phyloP scores from a whole-genome alignment of 2,797 vertebrate genomes.

The Esox masquinongy region DNA sequence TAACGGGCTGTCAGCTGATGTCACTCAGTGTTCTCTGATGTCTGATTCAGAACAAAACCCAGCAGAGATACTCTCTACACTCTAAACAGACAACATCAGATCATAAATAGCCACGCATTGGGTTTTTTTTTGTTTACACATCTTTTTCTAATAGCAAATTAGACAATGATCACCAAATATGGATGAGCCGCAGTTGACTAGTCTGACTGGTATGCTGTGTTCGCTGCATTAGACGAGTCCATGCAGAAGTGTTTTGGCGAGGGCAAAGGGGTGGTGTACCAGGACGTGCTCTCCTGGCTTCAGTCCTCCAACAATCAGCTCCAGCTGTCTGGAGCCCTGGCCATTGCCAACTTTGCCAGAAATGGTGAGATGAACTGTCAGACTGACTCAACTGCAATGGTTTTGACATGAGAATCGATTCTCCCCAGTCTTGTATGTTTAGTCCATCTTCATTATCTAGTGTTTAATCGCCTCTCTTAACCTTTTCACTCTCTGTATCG shows the following conservation, averaged over 20 bases:
- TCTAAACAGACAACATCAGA: not conserved
- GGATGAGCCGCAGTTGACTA: not conserved
- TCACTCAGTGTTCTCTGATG: not conserved
- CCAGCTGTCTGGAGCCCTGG: slow-evolving; percentile 72
- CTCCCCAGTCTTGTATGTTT: not conserved
- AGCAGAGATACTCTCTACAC: not conserved
- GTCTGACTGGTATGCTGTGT: not conserved
- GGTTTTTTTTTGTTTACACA: not conserved
- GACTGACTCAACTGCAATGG: not conserved
- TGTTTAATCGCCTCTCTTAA: not conserved
- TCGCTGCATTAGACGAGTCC: slow-evolving; percentile 68
- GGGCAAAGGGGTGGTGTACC: slow-evolving; percentile 70
- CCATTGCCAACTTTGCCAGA: slow-evolving; percentile 78
- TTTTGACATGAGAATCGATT: not conserved
- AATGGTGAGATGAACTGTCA: slow-evolving; percentile 57
- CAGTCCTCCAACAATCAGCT: slow-evolving; percentile 74
- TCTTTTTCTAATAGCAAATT: not conserved
- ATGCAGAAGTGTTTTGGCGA: slow-evolving; percentile 79
- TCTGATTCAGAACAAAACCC: not conserved
- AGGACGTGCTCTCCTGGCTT: slow-evolving; percentile 73
- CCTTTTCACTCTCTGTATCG: not conserved
- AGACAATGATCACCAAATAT: not conserved
- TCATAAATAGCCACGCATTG: not conserved
- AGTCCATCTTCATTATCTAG: not conserved
- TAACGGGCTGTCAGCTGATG: not conserved